phyloP scores from a whole-genome alignment of 2,797 vertebrate species.

The Tympanoctomys barrerae region DNA sequence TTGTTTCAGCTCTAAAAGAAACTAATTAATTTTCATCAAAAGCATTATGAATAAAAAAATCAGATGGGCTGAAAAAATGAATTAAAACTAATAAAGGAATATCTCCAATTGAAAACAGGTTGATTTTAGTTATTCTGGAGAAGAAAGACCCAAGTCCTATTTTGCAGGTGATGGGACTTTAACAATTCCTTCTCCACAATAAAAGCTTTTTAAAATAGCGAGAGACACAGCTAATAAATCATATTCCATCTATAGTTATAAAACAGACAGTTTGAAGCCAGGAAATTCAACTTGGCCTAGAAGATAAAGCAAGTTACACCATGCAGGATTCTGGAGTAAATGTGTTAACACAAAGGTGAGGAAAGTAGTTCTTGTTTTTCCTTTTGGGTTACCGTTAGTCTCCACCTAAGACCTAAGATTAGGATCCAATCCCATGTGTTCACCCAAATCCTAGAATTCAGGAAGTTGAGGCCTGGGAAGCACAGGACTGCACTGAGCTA shows the following conservation, averaged over 20 bases:
- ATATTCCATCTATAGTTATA: not conserved
- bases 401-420: not conserved
- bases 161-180: slow-evolving; percentile 63
- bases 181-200: slow-evolving; percentile 66
- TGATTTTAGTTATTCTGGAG: slow-evolving; percentile 67
- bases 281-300: not conserved
- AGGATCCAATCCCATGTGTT: not conserved
- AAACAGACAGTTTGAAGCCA: not conserved
- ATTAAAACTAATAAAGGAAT: slow-evolving; percentile 79
- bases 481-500: not conserved
- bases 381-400: too few relatives aligned
- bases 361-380: not conserved
- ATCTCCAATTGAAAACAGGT: slow-evolving; percentile 53
- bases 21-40: slow-evolving; percentile 83
- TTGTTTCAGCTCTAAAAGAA: slow-evolving; percentile 70
- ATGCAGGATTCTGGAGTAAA: not conserved
- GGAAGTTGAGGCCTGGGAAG: not conserved
- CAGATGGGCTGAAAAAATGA: slow-evolving; percentile 70
- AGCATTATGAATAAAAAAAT: slow-evolving; percentile 72
- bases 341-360: rapidly evolving
- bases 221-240: slow-evolving; percentile 72
- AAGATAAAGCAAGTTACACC: not conserved
- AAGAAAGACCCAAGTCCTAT: slow-evolving; percentile 49
- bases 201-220: slow-evolving; percentile 8
- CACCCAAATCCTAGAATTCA: not conserved